Base-by-base conservation (phyloP, 2,113 vertebrate species). In the Elachura formosa region DNA sequence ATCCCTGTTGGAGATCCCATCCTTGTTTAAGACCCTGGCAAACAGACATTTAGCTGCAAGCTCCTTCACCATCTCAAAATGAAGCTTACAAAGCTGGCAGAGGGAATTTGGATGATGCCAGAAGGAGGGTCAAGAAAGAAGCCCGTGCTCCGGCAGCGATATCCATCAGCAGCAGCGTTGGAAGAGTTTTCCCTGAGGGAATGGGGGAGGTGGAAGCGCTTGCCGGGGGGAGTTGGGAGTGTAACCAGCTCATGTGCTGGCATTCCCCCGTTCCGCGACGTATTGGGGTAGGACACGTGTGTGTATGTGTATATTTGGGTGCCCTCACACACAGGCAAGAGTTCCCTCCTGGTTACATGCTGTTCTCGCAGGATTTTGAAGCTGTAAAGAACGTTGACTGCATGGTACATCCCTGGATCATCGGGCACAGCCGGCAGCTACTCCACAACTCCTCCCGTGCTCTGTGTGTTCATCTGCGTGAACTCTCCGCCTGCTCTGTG, bases 81-180 rank as follows among this genome's bases (percentile, higher is more conserved):
- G 55, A 55, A 92, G 68, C 38, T 62, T 49, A 33, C 21, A n/a
- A 43, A 90, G 66, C 77, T 3, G 4, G 69, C 52, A 68, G 63
- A 72, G 64, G 56, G 23, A 55, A 74, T 83, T 62, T 3, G 2
- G 46, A 34, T 55, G 33, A 62, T 55, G 72, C 72, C 82, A 77
- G 71, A 61, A 87, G 43, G 29, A 82, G 48, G 87, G 81, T 91
- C 75, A 86, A 40, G 78, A 80, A 46, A 82, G 67, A 16, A 89
- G 48, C 55, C 46, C 0, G 1, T 0, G 4, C n/a, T 85, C 28
- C 0, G 1, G 46, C 5, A 2, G 36, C 3, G 0, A 80, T 71
- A 90, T 63, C 88, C 6, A 0, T 84, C 83, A 55, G 46, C 78
- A 67, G 66, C 8, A 56, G 75, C 8, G 0, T 24, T 51, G 72